Evolutionary conservation across 2,113 vertebrate genomes (phyloP).

Genomic region (zebrafish (Danio rerio)): GRCz12tu NC_133198.1:37486501-37487000

Average conservation of each 20-base stretch:
- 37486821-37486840: constrained; percentile 50
- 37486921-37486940: not conserved
- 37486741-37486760: constrained; percentile 38
- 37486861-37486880: constrained; percentile 12
- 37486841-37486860: not conserved
- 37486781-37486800: constrained; percentile 45
- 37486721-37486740: constrained; percentile 71
- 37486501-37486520: not conserved
- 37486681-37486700: constrained; percentile 60
- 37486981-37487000: constrained; percentile 24
- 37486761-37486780: constrained; percentile 23
- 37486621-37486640: constrained; percentile 51
- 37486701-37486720: constrained; percentile 66
- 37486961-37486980: constrained; percentile 50
- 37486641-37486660: constrained; percentile 52
- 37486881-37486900: constrained; percentile 2
- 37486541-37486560: not conserved
- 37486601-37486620: constrained; percentile 61
- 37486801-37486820: constrained; percentile 55
- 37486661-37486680: constrained; percentile 60
- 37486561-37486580: not conserved
- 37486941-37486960: not conserved
- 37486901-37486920: not conserved
- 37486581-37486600: not conserved
- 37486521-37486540: not conserved